phyloP scores from a whole-genome alignment of 2,888 invertebrate genomes.

The Eristalis pertinax region DNA sequence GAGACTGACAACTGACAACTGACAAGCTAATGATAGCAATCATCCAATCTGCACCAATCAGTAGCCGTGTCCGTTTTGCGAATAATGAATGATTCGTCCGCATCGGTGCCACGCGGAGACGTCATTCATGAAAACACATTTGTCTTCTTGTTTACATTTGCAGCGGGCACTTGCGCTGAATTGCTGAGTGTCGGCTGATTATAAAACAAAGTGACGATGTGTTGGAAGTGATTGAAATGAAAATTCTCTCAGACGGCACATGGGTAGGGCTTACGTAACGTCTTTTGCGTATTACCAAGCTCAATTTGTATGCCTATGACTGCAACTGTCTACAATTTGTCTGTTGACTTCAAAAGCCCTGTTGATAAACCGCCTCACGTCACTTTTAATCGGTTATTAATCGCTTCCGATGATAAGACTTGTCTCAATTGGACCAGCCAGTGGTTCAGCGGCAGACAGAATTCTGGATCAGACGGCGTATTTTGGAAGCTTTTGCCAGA shows the following conservation, averaged over 20 bases:
- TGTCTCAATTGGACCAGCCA: not conserved
- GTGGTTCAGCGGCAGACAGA: not conserved
- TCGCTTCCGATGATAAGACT: not conserved
- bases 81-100: not conserved
- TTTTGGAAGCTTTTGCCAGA: not conserved
- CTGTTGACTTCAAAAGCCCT: not conserved
- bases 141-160: conserved; percentile 33
- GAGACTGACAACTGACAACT: too few relatives aligned
- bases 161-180: not conserved
- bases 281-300: not conserved
- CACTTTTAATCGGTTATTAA: not conserved
- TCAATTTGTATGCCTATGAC: not conserved
- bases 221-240: not conserved
- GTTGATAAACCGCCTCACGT: not conserved
- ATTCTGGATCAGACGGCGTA: too few relatives aligned
- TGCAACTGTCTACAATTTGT: conserved; percentile 10
- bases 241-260: not conserved
- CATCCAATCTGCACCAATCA: conserved; percentile 39
- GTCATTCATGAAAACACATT: conserved; percentile 38
- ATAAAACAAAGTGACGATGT: not conserved
- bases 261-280: not conserved
- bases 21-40: conserved; percentile 23
- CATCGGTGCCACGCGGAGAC: not conserved
- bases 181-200: not conserved
- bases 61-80: conserved; percentile 1